A percentile compares a stretch with the other conserved stretches of the same genome.
phyloP scores from a whole-genome alignment of 2,797 vertebrate species.

The Galaxias olidus region DNA sequence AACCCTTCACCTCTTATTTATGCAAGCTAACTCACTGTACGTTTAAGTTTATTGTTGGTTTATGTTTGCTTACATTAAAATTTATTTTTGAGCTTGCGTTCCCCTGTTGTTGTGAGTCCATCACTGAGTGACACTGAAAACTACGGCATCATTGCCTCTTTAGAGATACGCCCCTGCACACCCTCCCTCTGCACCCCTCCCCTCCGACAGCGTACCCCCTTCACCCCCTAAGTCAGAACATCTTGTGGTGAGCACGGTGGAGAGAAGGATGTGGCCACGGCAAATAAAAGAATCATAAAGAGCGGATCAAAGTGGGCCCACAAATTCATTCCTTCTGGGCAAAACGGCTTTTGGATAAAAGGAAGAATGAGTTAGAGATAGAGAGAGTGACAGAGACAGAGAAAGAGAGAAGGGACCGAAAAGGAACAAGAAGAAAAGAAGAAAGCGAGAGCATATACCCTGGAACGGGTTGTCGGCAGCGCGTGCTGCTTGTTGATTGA shows the following conservation, averaged over 20 bases:
- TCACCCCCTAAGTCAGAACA: conserved; percentile 85
- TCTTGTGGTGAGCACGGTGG: conserved; percentile 78
- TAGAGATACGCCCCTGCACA: background rate
- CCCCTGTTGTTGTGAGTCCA: no score
- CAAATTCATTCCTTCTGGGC: conserved; percentile 91
- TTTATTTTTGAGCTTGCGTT: no score
- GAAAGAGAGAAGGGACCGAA: conserved; percentile 17
- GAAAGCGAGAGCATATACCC: conserved; percentile 54
- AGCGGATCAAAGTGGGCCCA: conserved; percentile 84
- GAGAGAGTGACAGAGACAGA: conserved; percentile 48
- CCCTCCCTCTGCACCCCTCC: conserved; percentile 30
- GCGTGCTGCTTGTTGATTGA: conserved; percentile 69
- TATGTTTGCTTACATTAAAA: no score
- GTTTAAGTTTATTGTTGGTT: no score
- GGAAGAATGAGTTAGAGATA: conserved; percentile 52
- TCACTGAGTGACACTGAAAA: no score
- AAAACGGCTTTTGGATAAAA: conserved; percentile 74
- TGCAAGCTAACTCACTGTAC: no score
- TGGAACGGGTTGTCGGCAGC: conserved; percentile 56
- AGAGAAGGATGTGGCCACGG: conserved; percentile 87
- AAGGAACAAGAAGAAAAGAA: conserved; percentile 22
- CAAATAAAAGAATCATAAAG: conserved; percentile 87
- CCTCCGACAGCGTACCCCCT: conserved; percentile 30
- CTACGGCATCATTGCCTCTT: background rate
- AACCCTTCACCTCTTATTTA: no score